These are phyloP conservation scores for Cheilosia impressa DNA, from an alignment of 2,888 invertebrate genomes.

Conservation along the genomic window DNA sequence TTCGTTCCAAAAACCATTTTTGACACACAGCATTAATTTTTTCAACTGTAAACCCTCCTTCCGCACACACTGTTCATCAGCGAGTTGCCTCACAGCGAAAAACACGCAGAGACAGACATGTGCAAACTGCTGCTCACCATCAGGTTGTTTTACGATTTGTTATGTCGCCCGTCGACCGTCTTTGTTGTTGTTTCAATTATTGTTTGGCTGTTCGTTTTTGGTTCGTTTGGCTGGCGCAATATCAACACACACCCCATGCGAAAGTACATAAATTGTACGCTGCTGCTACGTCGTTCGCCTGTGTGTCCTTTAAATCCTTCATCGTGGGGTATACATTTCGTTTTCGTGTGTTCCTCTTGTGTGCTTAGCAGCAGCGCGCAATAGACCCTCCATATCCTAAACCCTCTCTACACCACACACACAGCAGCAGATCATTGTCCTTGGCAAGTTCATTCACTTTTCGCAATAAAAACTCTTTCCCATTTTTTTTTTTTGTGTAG, in stretches of 20 bases:
- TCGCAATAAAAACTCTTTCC: constrained; percentile 36
- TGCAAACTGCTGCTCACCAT: constrained; percentile 56
- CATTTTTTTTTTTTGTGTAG: constrained; percentile 42
- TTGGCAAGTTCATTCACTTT: constrained; percentile 74
- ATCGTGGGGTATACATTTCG: constrained; percentile 26
- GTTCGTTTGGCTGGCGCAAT: constrained; percentile 70
- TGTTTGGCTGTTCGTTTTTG: constrained; percentile 63
- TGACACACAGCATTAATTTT: no score
- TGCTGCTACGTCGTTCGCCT: constrained; percentile 29
- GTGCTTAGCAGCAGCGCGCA: constrained; percentile 31
- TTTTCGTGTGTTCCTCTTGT: constrained; percentile 42
- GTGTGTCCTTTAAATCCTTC: constrained; percentile 67
- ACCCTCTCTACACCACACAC: constrained; percentile 11
- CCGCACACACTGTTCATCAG: no score
- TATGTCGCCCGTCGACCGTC: constrained; percentile 44
- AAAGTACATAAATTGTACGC: constrained; percentile 48
- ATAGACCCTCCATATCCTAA: neutral
- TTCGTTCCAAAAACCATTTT: no score
- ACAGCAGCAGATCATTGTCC: constrained; percentile 71
- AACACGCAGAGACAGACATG: neutral
- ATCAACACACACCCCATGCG: constrained; percentile 70
- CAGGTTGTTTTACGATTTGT: constrained; percentile 75
- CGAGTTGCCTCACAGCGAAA: no score
- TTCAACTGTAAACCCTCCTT: no score
- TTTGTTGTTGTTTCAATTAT: constrained; percentile 65